Conservation (phyloP, 2,888 invertebrate genomes). For the Drosophila planitibia region DNA sequence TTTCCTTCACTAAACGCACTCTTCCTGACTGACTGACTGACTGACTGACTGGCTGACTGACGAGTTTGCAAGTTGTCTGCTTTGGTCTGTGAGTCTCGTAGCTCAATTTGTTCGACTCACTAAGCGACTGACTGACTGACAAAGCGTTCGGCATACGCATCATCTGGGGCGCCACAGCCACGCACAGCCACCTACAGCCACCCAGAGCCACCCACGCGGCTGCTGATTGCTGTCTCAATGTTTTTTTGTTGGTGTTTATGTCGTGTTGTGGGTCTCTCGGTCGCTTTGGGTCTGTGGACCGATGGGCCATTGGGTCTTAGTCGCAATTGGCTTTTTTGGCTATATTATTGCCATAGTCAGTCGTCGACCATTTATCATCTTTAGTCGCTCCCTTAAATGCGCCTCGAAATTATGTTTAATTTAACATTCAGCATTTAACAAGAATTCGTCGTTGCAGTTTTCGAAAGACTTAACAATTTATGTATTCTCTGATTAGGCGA, state of each 20-base stretch:
- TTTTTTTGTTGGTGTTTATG: constrained; percentile 11
- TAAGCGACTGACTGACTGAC: constrained; percentile 40
- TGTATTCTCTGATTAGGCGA: neutral
- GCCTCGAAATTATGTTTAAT: constrained; percentile 63
- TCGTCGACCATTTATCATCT: constrained; percentile 67
- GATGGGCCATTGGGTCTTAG: constrained; percentile 19
- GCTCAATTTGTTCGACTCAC: constrained; percentile 14
- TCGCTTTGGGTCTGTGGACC: constrained; percentile 11
- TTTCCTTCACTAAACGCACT: constrained; percentile 45
- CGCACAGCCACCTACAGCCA: constrained; percentile 11
- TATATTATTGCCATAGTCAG: constrained; percentile 42
- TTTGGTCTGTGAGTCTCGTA: neutral
- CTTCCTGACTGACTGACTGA: constrained; percentile 31
- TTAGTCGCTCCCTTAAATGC: constrained; percentile 63
- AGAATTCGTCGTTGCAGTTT: neutral
- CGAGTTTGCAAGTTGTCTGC: neutral
- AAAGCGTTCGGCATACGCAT: constrained; percentile 40
- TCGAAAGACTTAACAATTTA: neutral
- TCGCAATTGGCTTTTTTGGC: constrained; percentile 47
- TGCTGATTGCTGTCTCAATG: constrained; percentile 55
- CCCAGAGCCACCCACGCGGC: constrained; percentile 37
- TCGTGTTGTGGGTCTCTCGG: constrained; percentile 4
- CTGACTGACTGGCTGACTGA: constrained; percentile 35
- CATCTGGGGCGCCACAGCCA: constrained; percentile 43
- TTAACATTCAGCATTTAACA: constrained; percentile 50